Percentiles rank a stretch among this genome's conserved stretches.
Conservation (phyloP, 2,113 vertebrate genomes). For the Pachyramphus minor region DNA sequence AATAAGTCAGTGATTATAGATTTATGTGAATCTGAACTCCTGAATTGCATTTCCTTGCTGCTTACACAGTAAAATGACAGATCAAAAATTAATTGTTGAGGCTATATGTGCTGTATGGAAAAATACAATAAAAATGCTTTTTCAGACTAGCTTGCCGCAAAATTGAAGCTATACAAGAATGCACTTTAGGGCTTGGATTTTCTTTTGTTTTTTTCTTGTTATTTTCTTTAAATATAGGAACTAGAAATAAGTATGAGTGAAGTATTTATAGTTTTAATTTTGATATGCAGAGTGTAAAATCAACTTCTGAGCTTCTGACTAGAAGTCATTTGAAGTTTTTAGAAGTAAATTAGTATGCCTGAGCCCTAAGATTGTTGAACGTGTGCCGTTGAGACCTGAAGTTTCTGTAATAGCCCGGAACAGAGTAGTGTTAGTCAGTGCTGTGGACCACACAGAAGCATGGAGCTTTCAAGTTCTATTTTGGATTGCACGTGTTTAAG, state of each 20-base stretch:
- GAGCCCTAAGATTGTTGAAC: background rate
- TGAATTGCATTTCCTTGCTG: background rate
- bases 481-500: conserved; percentile 25
- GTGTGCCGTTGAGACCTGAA: background rate
- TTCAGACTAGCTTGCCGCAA: background rate
- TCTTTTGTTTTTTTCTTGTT: background rate
- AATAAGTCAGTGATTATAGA: background rate
- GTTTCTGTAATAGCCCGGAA: background rate
- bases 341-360: background rate
- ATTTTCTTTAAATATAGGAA: background rate
- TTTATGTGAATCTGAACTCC: background rate
- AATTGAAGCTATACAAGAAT: background rate
- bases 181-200: background rate
- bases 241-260: background rate
- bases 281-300: background rate
- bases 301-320: background rate
- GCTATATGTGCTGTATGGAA: background rate
- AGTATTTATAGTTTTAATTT: background rate
- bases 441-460: background rate
- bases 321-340: background rate
- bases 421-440: background rate
- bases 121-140: background rate
- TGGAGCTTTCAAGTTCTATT: conserved; percentile 18
- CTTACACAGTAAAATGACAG: background rate
- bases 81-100: background rate